Evolutionary conservation across 2,113 vertebrate species (phyloP), one percentile per base, ranked within the genome.

Genomic region (Seriola dumerili): DNA sequence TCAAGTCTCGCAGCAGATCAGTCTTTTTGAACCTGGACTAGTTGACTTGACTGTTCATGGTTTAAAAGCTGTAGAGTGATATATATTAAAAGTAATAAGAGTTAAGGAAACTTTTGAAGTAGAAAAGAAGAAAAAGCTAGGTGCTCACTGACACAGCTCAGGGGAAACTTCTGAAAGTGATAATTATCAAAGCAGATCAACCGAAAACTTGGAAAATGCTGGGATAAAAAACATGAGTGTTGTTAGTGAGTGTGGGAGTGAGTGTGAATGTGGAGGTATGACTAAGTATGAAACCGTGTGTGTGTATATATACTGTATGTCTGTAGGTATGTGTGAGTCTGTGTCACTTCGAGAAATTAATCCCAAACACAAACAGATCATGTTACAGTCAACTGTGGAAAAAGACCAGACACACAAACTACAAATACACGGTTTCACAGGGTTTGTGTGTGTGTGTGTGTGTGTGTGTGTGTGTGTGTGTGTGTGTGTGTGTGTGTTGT

Each of bases 341-440:
- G 72, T 75, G 73, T 79, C 25, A 68, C 32, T 44, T 10, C 21
- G 16, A 46, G 66, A 63, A 63, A 70, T 40, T 19, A 32, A 75
- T 44, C 25, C 61, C 54, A 81, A 78, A 84, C 84, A 81, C 64
- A 79, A 84, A 68, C 72, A 77, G 66, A 71, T 86, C 84, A 63
- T 8, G 59, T 89, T 84, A 81, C 77, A 76, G 70, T 59, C 48
- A 57, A 71, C 34, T 64, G 42, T 64, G 82, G 76, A 74, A 73
- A 74, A 76, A 42, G 69, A 83, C 57, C 64, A 83, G 25, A 54
- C 38, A 48, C 34, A 25, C 25, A 40, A 2, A 66, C 57, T 8
- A 50, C 36, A 57, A 17, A 58, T 12, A 23, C 25, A 48, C 6
- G 61, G 10, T 42, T 42, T 42, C 55, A 62, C 38, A 55, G 14